Evolutionary conservation across 2,113 vertebrate species (phyloP), one percentile per base, ranked within the genome.

Genomic region (Suncus etruscus): DNA sequence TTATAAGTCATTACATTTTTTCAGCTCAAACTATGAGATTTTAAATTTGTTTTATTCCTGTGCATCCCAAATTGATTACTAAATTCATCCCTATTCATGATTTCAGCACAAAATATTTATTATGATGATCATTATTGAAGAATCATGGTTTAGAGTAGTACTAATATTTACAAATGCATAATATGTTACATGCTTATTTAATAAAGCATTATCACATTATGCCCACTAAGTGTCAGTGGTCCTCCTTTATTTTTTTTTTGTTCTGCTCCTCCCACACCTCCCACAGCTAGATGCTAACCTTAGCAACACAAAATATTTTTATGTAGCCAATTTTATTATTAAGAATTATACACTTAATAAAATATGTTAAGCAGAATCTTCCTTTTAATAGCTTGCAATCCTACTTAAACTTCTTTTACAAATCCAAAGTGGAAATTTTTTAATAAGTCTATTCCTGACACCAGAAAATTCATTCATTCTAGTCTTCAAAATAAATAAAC

Each of bases 351-450:
- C 31, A 51, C 29, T 70, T 85, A 81, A 66, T 65, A 65, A 89
- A 83, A 47, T 54, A 74, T 1, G 27, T 83, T 58, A 94, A 73
- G 32, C 8, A 58, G 11, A 54, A 87, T 70, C 54, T 82, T 51
- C 20, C 18, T 82, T 87, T 51, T n/a, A 47, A 69, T 22, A 69
- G 32, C 11, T 45, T 79, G 73, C 0, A 61, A 18, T 63, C n/a
- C 58, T 66, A 80, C n/a, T 58, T 72, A 80, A 75, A 51, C 20
- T 80, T 86, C 54, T 85, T 85, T 20, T 66, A 80, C 6, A 83
- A 87, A 29, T 31, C 31, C 69, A 91, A 93, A 70, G 32, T 12
- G 68, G 4, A 83, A 31, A 80, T 63, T 74, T 93, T 88, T 47
- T 92, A 50, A 31, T 85, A 81, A 5, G 1, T 24, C 73, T 80